phyloP scores from a whole-genome alignment of 2,888 invertebrate genomes.

The Erebia epiphron region DNA sequence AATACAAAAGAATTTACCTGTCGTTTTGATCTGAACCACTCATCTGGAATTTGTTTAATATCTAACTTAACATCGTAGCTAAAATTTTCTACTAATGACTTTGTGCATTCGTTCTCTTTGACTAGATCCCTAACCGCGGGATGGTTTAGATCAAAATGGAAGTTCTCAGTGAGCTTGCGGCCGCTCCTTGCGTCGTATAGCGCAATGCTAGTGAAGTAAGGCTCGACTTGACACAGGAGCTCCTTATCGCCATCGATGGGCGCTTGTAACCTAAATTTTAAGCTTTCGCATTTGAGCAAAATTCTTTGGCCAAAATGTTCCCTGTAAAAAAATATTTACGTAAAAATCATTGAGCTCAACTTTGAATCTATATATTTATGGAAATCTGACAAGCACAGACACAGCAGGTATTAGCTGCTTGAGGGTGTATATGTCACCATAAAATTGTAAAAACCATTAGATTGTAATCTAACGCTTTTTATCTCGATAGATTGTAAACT shows the following conservation, averaged over 20 bases:
- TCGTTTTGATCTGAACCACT: constrained; percentile 88
- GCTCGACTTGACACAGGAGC: constrained; percentile 93
- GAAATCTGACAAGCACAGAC: no score
- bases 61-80: constrained; percentile 83
- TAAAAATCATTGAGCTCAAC: not conserved
- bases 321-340: constrained; percentile 63
- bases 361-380: no score
- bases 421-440: no score
- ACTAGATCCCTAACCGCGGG: constrained; percentile 85
- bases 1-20: constrained; percentile 70
- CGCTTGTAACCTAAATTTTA: constrained; percentile 93
- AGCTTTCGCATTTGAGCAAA: constrained; percentile 91
- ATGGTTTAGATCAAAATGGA: constrained; percentile 94
- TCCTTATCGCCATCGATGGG: constrained; percentile 90
- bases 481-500: no score
- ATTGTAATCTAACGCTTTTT: no score
- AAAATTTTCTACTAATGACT: constrained; percentile 79
- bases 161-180: constrained; percentile 95
- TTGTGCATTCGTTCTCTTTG: constrained; percentile 74
- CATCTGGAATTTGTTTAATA: constrained; percentile 87
- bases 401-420: no score
- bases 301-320: constrained; percentile 95
- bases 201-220: constrained; percentile 94
- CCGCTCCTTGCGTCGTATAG: constrained; percentile 95
- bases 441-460: no score